A percentile compares a stretch with the other conserved stretches of the same genome.
Evolutionary conservation across 64 coral and sea anemone species (phyloP).

Genomic region (Pocillopora damicornis): DNA sequence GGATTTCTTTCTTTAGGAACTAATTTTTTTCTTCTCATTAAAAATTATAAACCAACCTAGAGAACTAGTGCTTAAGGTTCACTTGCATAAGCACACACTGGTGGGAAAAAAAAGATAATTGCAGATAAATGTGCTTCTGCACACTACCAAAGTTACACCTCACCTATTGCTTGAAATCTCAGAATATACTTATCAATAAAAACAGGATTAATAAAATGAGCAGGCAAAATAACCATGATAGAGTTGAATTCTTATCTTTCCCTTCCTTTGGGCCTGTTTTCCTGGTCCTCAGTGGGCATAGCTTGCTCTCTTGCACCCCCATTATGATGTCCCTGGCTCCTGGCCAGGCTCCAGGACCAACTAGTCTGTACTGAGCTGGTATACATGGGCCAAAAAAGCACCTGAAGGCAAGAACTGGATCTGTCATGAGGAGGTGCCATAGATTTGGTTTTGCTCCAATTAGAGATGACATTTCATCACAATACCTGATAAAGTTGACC

Average conservation of each 20-base stretch:
- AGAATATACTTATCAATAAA: not conserved
- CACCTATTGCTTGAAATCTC: not conserved
- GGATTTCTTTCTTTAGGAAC: no score
- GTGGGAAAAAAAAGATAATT: no score
- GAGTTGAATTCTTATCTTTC: not conserved
- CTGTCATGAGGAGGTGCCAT: constrained; percentile 37
- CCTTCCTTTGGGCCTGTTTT: constrained; percentile 7
- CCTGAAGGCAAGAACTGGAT: constrained; percentile 40
- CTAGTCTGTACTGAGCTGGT: constrained; percentile 59
- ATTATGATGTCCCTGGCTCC: constrained; percentile 58
- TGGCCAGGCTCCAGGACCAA: constrained; percentile 47
- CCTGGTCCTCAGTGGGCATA: constrained; percentile 28
- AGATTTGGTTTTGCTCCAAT: constrained; percentile 53
- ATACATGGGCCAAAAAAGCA: constrained; percentile 66
- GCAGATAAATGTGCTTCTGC: no score
- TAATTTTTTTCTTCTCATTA: no score
- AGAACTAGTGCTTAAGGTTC: no score
- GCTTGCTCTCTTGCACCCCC: constrained; percentile 38
- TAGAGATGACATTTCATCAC: constrained; percentile 34
- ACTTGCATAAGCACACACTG: no score
- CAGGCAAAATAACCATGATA: not conserved
- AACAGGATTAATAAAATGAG: not conserved
- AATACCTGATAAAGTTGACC: constrained; percentile 18
- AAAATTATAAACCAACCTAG: no score
- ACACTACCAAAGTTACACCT: no score